Evolutionary conservation across 1,140 invertebrate species (phyloP), one percentile per base, ranked within the genome.

Genomic region (Drosophila equinoxialis): DNA sequence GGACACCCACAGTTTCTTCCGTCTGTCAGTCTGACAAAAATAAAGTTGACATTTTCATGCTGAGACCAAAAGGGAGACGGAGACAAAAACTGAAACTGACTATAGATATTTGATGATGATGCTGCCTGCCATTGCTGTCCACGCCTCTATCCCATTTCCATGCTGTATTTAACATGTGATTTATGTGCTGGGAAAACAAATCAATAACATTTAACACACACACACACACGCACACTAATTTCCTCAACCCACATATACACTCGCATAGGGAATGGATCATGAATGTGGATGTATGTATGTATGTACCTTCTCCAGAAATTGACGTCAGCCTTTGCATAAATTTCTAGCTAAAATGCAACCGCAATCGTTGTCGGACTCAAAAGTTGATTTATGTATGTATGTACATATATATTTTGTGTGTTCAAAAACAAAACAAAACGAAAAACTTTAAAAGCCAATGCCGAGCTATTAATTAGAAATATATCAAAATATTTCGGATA

Each of bases 1-100:
- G 17, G 67, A 87, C 82, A 87, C 83, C 83, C 83, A 86, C 82
- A 79, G 76, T 67, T 60, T 57, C 67, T 77, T 64, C 66, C 58
- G 48, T 84, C 74, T 87, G 65, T 79, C 77, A 83, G 79, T 59
- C 77, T 86, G 84, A 86, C 83, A 83, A 72, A 86, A 86, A 87
- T 87, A 87, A 87, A 89, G 82, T 87, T 87, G 83, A 83, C 83
- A 87, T 79, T 86, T 83, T 87, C 62, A 85, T 77, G 74, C 51
- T 51, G 48, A 41, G 68, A 35, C 37, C 30, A 45, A 20, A 11
- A 37, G 14, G 41, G 60, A 39, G 26, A 33, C 58, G 42, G 71
- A 54, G 62, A 41, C 59, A 6, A 8, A 17, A 61, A 63, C 30
- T 5, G 59, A 57, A 41, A 41, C 17, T 42, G 54, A 39, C 3